phyloP scores from a whole-genome alignment of 2,113 vertebrate genomes.

The Pituophis catenifer region DNA sequence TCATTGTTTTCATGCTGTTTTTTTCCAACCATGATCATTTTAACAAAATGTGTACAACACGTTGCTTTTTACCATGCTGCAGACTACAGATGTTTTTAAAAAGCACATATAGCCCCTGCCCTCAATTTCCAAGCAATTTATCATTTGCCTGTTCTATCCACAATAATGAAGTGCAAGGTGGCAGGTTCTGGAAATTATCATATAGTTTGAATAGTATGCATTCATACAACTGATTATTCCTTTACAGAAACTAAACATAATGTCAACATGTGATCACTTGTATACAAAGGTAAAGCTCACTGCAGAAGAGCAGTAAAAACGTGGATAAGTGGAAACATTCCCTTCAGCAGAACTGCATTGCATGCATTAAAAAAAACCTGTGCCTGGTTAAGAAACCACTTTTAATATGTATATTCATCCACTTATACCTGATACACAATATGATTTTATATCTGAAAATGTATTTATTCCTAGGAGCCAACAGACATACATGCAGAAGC shows the following conservation, averaged over 20 bases:
- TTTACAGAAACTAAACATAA: constrained; percentile 45
- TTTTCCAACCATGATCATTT: not conserved
- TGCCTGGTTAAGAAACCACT: not conserved
- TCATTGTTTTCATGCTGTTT: constrained; percentile 27
- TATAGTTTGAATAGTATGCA: constrained; percentile 53
- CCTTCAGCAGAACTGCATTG: not conserved
- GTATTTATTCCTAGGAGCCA: constrained; percentile 20
- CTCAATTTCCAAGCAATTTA: constrained; percentile 57
- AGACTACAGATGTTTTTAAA: constrained; percentile 42
- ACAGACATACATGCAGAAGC: not conserved
- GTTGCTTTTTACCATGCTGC: constrained; percentile 27
- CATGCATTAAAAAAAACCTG: not conserved
- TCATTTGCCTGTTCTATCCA: constrained; percentile 56
- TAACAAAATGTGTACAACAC: constrained; percentile 25
- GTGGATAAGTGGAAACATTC: not conserved
- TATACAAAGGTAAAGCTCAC: constrained; percentile 9
- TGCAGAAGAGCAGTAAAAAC: not conserved
- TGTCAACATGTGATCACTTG: constrained; percentile 32
- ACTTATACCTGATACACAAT: not conserved
- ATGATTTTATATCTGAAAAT: not conserved
- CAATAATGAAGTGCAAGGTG: constrained; percentile 42
- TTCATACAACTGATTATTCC: constrained; percentile 40
- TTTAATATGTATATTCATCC: not conserved
- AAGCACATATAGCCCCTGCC: constrained; percentile 46
- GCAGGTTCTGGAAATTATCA: constrained; percentile 53